Percentiles rank a stretch among this genome's conserved stretches.
Conservation (phyloP, 2,888 invertebrate species). For the Chymomyza procnemis region DNA sequence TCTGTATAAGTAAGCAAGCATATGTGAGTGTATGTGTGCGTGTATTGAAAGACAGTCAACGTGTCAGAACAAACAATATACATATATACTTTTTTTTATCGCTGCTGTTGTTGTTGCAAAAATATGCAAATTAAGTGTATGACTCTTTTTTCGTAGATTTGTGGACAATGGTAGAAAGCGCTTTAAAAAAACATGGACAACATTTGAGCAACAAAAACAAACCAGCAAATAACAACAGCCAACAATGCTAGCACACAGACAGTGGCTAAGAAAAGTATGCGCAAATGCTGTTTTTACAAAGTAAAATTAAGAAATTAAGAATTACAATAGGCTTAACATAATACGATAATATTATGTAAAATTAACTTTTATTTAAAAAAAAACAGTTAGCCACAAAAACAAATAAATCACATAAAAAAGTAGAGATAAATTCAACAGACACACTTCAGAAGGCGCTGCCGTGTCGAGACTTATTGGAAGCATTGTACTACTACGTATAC, state of each 20-base stretch:
- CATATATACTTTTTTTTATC: slow-evolving; percentile 32
- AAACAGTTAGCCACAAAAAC: too few relatives aligned
- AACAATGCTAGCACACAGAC: slow-evolving; percentile 11
- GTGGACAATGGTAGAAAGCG: slow-evolving; percentile 57
- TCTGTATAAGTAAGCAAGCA: slow-evolving; percentile 20
- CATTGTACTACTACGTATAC: slow-evolving; percentile 44
- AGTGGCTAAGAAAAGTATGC: too few relatives aligned
- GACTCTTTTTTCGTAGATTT: slow-evolving; percentile 38
- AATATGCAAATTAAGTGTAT: slow-evolving; percentile 70
- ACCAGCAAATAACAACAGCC: slow-evolving; percentile 26
- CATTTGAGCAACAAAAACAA: background rate
- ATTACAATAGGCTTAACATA: too few relatives aligned
- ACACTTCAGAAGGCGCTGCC: too few relatives aligned
- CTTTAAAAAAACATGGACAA: slow-evolving; percentile 35
- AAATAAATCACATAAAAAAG: too few relatives aligned
- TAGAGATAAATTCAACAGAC: too few relatives aligned
- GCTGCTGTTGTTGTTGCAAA: slow-evolving; percentile 41
- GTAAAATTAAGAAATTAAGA: too few relatives aligned
- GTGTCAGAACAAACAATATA: slow-evolving; percentile 41
- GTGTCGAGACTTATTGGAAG: background rate
- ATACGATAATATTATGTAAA: too few relatives aligned
- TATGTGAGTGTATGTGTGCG: background rate
- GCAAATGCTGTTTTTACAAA: too few relatives aligned
- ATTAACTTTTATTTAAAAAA: too few relatives aligned
- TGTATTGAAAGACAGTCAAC: slow-evolving; percentile 54